A percentile compares a stretch with the other conserved stretches of the same genome.
Evolutionary conservation across 2,113 vertebrate genomes (phyloP).

Genomic region (Leucopsar rothschildi): DNA sequence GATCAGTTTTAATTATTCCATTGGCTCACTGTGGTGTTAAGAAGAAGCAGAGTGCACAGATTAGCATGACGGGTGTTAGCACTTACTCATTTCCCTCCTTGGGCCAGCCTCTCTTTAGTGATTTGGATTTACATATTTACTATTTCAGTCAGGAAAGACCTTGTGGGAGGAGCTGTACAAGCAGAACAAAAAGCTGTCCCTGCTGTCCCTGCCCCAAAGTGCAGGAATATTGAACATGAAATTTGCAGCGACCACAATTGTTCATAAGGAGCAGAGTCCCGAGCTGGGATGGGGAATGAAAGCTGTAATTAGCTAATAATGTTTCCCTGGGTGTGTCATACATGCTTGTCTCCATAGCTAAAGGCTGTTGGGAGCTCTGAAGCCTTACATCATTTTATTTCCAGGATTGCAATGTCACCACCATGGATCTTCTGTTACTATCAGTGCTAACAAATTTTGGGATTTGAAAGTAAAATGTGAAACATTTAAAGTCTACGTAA

Average conservation of each 20-base stretch:
- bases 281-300: neutral
- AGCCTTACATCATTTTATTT: neutral
- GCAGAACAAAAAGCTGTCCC: neutral
- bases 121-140: neutral
- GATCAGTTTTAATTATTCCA: neutral
- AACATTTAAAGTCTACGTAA: neutral
- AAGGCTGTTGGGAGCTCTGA: neutral
- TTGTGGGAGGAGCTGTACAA: neutral
- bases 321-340: neutral
- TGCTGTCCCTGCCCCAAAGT: neutral
- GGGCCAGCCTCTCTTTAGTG: neutral
- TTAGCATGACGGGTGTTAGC: neutral
- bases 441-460: neutral
- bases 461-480: neutral
- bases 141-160: neutral
- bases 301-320: neutral
- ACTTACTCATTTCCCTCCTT: neutral
- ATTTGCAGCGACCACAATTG: neutral
- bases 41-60: neutral
- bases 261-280: fast-evolving
- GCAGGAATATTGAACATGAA: neutral
- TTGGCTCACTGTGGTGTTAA: neutral
- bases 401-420: neutral
- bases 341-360: neutral
- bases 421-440: neutral